Evolutionary conservation across 2,113 vertebrate genomes (phyloP).

Genomic region (Vireo altiloquus): DNA sequence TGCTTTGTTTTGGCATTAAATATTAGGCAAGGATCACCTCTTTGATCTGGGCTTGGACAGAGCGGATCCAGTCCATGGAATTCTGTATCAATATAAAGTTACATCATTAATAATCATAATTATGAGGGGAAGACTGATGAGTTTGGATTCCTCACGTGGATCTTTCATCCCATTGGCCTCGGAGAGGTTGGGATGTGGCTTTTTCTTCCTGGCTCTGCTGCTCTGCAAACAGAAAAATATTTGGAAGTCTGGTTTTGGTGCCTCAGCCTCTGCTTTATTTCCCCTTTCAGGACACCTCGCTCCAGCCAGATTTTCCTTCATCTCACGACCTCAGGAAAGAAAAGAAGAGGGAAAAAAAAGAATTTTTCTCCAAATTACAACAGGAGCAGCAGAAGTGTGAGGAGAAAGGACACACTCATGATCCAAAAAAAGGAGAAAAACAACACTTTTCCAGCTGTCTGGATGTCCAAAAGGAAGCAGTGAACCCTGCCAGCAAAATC

Average conservation of each 20-base stretch:
- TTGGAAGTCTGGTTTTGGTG: not conserved
- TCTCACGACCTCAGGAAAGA: not conserved
- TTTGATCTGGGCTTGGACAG: not conserved
- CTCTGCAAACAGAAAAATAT: constrained; percentile 4
- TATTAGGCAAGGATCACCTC: no score
- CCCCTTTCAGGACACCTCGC: not conserved
- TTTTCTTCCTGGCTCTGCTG: not conserved
- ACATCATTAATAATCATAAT: not conserved
- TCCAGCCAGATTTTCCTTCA: constrained; percentile 6
- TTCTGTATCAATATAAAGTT: not conserved
- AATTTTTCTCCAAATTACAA: constrained; percentile 2
- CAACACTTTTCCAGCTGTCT: not conserved
- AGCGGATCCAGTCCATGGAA: not conserved
- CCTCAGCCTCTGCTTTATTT: not conserved
- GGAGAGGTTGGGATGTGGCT: not conserved
- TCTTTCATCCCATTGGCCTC: not conserved
- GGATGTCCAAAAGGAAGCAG: not conserved
- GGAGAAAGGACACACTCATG: not conserved
- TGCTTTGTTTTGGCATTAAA: not conserved
- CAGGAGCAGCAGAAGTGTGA: not conserved
- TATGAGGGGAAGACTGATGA: not conserved
- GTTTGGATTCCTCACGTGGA: not conserved
- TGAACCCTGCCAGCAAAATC: not conserved
- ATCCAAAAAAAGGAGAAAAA: not conserved
- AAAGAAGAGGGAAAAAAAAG: not conserved